Evolutionary conservation across 2,888 invertebrate genomes (phyloP), one percentile per base, ranked within the genome.

Genomic region (Hyles lineata): DNA sequence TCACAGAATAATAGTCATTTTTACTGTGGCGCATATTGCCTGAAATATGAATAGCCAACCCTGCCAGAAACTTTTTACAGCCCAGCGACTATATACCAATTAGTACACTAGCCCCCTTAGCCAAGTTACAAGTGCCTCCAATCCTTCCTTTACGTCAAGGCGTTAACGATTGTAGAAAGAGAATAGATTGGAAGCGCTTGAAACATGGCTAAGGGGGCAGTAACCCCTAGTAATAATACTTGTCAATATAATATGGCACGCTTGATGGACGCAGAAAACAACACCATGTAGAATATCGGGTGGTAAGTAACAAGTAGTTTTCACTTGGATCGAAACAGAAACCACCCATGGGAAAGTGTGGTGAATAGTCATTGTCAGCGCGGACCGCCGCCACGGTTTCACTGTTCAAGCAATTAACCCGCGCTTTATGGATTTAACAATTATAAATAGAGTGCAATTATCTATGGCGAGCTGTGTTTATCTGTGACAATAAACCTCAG

Each of bases 291-390:
- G 9, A n/a, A 29, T 70, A 70, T 19, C 50, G 55, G n/a, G 55
- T 19, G 6, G 52, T 29, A 29, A 55, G 35, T 63, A 55, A n/a
- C 23, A 35, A 35, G 35, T 63, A 55, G 63, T 59, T 72, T 80
- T 82, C 81, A 79, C 84, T 73, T 71, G 55, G 72, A 67, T 78
- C 70, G 80, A 79, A 80, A 80, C 72, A 58, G 72, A 72, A 72
- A 72, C 79, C 79, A 76, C 80, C 76, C 59, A 80, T 70, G 58
- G 78, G 85, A 85, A 85, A 85, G 85, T 85, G 83, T 83, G 77
- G 79, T 80, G 70, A 82, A 83, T 75, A 77, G 74, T 25, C 72
- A 76, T 81, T 80, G 81, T 80, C 77, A 74, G 76, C 76, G 75
- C 77, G 75, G 73, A 73, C 73, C 73, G 62, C 29, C 74, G 77